Evolutionary conservation across 2,888 invertebrate genomes (phyloP).

Genomic region (Cephus pulcher): DNA sequence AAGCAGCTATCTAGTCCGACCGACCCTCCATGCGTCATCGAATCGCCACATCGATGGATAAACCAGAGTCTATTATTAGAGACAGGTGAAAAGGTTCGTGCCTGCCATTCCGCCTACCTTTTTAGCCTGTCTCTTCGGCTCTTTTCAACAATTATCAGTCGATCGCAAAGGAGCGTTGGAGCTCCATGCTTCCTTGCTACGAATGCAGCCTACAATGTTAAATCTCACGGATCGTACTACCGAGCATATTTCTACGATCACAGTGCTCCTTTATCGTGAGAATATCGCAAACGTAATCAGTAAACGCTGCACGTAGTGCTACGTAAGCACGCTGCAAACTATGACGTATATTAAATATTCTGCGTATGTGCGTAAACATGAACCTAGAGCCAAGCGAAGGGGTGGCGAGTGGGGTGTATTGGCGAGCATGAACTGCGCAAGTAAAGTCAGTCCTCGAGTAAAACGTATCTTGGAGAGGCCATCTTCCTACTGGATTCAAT

Average conservation of each 20-base stretch:
- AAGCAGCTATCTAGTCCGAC: background rate
- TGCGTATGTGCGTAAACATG: background rate
- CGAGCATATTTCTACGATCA: background rate
- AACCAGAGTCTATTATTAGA: constrained; percentile 40
- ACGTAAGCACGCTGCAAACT: background rate
- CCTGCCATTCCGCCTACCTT: background rate
- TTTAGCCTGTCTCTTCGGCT: background rate
- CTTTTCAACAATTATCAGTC: no score
- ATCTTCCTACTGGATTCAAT: background rate
- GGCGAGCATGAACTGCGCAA: background rate
- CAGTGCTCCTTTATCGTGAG: background rate
- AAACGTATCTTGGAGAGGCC: background rate
- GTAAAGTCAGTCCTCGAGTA: background rate
- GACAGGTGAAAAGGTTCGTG: background rate
- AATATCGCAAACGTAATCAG: background rate
- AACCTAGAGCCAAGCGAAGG: background rate
- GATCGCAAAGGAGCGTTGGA: no score
- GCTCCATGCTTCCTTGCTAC: background rate
- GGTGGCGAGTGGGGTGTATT: background rate
- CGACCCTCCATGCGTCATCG: background rate
- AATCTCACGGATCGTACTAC: background rate
- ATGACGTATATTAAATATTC: background rate
- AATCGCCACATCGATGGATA: constrained; percentile 27
- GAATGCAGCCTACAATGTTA: background rate
- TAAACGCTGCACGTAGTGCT: background rate